Evolutionary conservation across 2,888 invertebrate genomes (phyloP).

Genomic region (Caenorhabditis angaria): DNA sequence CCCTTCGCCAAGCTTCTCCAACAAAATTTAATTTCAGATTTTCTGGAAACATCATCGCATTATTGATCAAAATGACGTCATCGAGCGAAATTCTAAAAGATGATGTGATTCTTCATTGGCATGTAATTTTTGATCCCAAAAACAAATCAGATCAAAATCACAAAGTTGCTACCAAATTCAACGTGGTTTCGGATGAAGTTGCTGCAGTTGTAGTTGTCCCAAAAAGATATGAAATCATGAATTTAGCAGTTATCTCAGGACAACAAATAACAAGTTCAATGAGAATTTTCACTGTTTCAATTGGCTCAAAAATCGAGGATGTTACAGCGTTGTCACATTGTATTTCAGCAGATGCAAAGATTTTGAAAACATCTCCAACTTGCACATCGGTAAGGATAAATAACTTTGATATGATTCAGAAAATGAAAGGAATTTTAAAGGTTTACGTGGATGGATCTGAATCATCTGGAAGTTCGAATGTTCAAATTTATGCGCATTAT

Average conservation of each 20-base stretch:
- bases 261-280: constrained; percentile 58
- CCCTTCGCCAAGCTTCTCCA: no score
- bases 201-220: constrained; percentile 32
- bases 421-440: constrained; percentile 14
- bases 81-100: constrained; percentile 29
- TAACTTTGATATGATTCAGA: no score
- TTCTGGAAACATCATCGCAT: constrained; percentile 26
- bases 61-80: constrained; percentile 39
- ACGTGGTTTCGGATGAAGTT: constrained; percentile 47
- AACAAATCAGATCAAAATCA: constrained; percentile 14
- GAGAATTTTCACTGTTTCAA: constrained; percentile 56
- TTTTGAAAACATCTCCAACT: constrained; percentile 68
- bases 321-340: constrained; percentile 66
- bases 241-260: constrained; percentile 66
- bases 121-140: constrained; percentile 24
- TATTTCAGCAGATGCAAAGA: constrained; percentile 59
- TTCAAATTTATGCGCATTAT: constrained; percentile 61
- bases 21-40: no score
- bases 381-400: constrained; percentile 60
- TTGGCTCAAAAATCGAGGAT: constrained; percentile 50
- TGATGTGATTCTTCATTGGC: constrained; percentile 39
- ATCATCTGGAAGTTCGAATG: constrained; percentile 53
- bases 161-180: constrained; percentile 54
- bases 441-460: constrained; percentile 69
- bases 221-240: constrained; percentile 58